A percentile compares a stretch with the other conserved stretches of the same genome.
These are phyloP conservation scores for Lapara coniferarum DNA, from an alignment of 2,888 invertebrate genomes.

Conservation along the genomic window DNA sequence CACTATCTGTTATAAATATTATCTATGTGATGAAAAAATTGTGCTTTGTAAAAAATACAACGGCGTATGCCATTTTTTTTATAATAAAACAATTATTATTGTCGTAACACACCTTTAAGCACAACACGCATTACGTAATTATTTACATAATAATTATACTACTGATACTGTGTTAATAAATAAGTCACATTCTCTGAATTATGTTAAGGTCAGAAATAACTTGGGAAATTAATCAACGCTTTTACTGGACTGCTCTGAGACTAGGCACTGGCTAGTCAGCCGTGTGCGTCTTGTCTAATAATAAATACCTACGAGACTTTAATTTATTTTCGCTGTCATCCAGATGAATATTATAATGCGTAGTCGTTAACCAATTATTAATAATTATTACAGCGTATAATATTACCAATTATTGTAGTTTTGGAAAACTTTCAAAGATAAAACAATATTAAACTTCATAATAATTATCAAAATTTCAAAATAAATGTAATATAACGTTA, in stretches of 20 bases:
- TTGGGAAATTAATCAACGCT: background rate
- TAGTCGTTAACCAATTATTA: no score
- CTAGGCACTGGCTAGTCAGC: no score
- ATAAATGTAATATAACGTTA: background rate
- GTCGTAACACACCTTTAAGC: constrained; percentile 5
- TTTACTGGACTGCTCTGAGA: background rate
- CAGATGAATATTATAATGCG: no score
- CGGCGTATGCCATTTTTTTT: constrained; percentile 32
- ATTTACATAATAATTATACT: constrained; percentile 17
- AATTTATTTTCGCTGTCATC: no score
- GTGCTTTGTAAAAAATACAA: constrained; percentile 37
- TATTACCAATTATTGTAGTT: no score
- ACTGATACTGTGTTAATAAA: background rate
- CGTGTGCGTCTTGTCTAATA: no score
- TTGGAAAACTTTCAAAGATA: no score
- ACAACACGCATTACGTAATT: constrained; percentile 6
- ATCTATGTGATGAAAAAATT: constrained; percentile 20
- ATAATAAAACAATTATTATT: constrained; percentile 25
- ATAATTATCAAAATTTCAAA: background rate
- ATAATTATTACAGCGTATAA: no score
- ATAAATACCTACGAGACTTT: no score
- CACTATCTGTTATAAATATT: constrained; percentile 14
- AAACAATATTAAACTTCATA: background rate
- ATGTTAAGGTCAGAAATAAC: background rate
- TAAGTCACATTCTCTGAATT: constrained; percentile 10